Conservation (phyloP, 2,888 invertebrate species). For the Hydroisotoma schaefferi region DNA sequence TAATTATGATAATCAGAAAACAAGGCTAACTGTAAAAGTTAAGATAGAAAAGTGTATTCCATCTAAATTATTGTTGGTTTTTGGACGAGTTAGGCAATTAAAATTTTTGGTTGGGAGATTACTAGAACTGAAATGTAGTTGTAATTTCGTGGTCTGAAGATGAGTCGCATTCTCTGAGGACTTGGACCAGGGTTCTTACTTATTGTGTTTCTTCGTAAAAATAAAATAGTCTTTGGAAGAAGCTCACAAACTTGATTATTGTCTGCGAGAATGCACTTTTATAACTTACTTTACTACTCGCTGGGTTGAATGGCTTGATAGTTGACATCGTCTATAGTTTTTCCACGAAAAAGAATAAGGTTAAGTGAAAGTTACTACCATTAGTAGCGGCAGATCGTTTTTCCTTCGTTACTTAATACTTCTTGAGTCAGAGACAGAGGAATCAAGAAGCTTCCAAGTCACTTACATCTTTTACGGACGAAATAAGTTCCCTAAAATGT, state of each 20-base stretch:
- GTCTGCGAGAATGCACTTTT: slow-evolving; percentile 7
- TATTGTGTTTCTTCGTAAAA: slow-evolving; percentile 1
- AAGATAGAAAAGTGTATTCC: too few relatives aligned
- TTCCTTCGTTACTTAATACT: too few relatives aligned
- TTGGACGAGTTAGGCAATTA: too few relatives aligned
- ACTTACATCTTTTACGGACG: neutral
- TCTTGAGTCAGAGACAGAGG: neutral
- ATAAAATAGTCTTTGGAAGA: slow-evolving; percentile 8
- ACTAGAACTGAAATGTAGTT: slow-evolving; percentile 12
- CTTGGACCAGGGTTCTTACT: neutral
- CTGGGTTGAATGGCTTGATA: neutral
- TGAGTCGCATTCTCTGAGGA: slow-evolving; percentile 11
- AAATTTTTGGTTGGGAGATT: neutral
- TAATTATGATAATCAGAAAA: too few relatives aligned
- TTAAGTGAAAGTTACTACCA: neutral
- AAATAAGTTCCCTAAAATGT: neutral
- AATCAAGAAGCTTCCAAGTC: neutral
- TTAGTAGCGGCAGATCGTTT: slow-evolving; percentile 5
- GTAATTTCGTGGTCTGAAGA: neutral
- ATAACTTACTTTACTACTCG: slow-evolving; percentile 14
- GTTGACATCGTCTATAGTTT: neutral
- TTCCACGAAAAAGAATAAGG: neutral
- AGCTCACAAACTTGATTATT: slow-evolving; percentile 15
- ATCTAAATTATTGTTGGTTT: too few relatives aligned
- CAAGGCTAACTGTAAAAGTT: too few relatives aligned